A percentile compares a stretch with the other conserved stretches of the same genome.
Evolutionary conservation across 2,113 vertebrate species (phyloP).

Genomic region (zebrafish (Danio rerio)): DNA sequence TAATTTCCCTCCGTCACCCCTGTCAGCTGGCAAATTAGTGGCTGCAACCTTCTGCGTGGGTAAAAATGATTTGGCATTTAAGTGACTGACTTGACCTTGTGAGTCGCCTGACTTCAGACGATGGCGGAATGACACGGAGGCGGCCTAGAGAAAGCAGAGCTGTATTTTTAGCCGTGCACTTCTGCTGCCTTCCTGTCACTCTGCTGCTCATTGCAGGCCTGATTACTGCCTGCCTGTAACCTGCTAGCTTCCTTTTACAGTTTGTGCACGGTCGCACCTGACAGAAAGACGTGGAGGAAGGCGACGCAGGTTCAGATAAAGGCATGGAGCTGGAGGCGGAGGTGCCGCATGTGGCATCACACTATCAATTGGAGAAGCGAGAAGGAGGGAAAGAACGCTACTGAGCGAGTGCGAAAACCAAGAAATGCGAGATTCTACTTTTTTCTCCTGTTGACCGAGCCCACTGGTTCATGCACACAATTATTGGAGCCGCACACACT

Average conservation of each 20-base stretch:
- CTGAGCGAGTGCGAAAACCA: constrained; percentile 14
- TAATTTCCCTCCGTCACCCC: constrained; percentile 56
- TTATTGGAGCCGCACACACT: constrained; percentile 22
- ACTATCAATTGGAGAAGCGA: constrained; percentile 36
- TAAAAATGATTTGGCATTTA: constrained; percentile 61
- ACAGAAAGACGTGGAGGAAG: background rate
- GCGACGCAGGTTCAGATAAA: constrained; percentile 7
- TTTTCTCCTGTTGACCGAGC: constrained; percentile 49
- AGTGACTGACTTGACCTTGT: constrained; percentile 51
- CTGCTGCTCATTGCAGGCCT: constrained; percentile 61
- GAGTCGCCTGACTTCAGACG: constrained; percentile 57
- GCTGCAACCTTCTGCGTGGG: constrained; percentile 48
- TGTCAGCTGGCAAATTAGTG: constrained; percentile 57
- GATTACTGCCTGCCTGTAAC: constrained; percentile 35
- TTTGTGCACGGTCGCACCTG: constrained; percentile 31
- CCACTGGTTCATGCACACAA: constrained; percentile 45
- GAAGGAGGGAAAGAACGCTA: constrained; percentile 18
- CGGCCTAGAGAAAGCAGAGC: constrained; percentile 72
- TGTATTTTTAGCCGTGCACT: constrained; percentile 68
- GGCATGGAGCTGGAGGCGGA: constrained; percentile 19
- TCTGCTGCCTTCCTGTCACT: constrained; percentile 66
- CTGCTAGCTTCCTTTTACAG: constrained; percentile 21
- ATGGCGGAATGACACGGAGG: constrained; percentile 67
- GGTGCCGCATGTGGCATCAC: constrained; percentile 28
- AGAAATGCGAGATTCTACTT: constrained; percentile 11